Base-by-base conservation (phyloP, 2,888 invertebrate genomes). In the Tiliacea citrago region DNA sequence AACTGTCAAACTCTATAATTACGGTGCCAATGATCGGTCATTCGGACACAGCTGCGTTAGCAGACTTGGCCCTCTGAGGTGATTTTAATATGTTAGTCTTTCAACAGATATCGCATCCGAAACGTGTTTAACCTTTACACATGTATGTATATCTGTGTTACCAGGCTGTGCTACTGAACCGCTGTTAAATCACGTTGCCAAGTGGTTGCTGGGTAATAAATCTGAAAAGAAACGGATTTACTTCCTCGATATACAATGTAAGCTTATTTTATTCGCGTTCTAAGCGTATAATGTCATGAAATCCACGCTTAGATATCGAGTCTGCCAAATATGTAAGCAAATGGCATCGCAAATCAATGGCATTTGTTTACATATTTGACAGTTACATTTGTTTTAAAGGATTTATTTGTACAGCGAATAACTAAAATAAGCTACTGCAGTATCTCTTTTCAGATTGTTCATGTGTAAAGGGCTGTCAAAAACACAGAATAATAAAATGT, bases 171-270 rank as follows among this genome's bases (percentile, higher is more conserved):
- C 8, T 24, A 61, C 58, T 45, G 47, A 69, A 67, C 61, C 70
- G 61, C 78, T 65, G 61, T 74, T 81, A 81, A 81, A 78, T 81
- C 70, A 81, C 70, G 39, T 71, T 78, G 57, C 65, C 57, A 78
- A 74, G 49, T 81, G 71, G 71, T 75, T 67, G 51, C 68, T 60
- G 39, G 16, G 82, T 60, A 72, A 78, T 82, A 82, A 78, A 81
- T 82, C 78, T 75, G 63, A 81, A 81, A 82, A 67, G 82, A 72
- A 81, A 58, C 55, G 58, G 66, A 75, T 79, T 82, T 79, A 72
- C 63, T 67, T 68, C 51, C 42, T 24, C 61, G 1, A 55, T 75
- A 62, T 68, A 79, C 65, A 71, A 68, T 76, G 60, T 67, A 6
- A 75, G 69, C 51, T 75, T 72, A 79, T 79, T 79, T 79, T 62